Evolutionary conservation across 2,113 vertebrate species (phyloP).

Genomic region (Elaphurus davidianus): DNA sequence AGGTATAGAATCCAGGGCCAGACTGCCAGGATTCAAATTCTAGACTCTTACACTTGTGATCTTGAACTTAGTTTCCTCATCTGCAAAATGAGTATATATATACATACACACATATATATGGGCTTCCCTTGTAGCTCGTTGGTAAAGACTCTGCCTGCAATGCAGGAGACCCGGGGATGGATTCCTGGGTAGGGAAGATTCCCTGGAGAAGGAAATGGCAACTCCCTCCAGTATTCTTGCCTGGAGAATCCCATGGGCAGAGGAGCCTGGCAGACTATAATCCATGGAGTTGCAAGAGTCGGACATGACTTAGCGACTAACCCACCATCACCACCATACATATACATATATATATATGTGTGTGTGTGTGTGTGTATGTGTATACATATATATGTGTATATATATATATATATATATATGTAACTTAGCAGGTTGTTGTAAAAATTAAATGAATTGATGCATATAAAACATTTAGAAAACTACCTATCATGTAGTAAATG

Average conservation of each 20-base stretch:
- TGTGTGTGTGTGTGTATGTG: no score
- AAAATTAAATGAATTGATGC: not conserved
- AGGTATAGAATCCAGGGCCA: not conserved
- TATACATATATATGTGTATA: not conserved
- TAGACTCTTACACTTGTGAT: not conserved
- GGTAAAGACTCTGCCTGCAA: not conserved
- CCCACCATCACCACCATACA: not conserved
- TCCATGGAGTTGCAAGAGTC: not conserved
- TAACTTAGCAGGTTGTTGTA: not conserved
- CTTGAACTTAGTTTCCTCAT: not conserved
- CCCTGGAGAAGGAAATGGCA: not conserved
- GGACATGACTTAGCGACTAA: accelerated
- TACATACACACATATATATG: not conserved
- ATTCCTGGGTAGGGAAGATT: not conserved
- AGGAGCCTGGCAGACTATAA: not conserved
- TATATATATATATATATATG: not conserved
- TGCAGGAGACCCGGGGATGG: not conserved
- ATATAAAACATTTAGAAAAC: not conserved
- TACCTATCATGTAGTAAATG: not conserved
- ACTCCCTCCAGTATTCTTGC: not conserved
- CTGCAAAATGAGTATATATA: not conserved
- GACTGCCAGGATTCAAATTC: not conserved
- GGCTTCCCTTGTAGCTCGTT: no score
- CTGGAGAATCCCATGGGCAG: not conserved
- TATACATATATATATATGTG: not conserved